A percentile compares a stretch with the other conserved stretches of the same genome.
phyloP scores from a whole-genome alignment of 2,888 invertebrate species.

The Sinohyriopsis cumingii region DNA sequence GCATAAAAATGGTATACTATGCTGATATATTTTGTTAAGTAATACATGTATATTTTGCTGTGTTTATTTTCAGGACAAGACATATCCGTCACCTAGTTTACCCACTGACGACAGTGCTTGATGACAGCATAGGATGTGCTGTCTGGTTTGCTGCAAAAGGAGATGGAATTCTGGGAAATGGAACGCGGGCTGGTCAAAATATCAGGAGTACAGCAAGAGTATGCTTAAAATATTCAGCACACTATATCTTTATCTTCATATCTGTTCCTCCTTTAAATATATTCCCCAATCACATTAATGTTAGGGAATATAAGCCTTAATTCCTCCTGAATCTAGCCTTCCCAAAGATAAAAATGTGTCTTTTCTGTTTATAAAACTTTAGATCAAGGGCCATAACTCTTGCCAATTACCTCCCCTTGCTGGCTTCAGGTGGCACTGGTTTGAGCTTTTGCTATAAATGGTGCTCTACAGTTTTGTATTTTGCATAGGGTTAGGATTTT shows the following conservation, averaged over 20 bases:
- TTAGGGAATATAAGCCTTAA: no score
- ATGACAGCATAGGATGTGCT: slow-evolving; percentile 95
- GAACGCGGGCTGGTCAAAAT: slow-evolving; percentile 27
- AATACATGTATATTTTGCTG: not conserved
- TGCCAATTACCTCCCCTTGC: no score
- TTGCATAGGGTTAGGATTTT: no score
- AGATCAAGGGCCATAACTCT: no score
- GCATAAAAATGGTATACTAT: not conserved
- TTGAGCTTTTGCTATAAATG: no score
- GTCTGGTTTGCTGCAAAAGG: slow-evolving; percentile 94
- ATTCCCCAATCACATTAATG: no score
- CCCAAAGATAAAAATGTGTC: no score
- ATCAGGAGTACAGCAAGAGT: slow-evolving; percentile 65
- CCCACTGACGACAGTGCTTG: slow-evolving; percentile 90
- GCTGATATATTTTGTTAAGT: not conserved
- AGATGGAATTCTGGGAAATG: slow-evolving; percentile 69
- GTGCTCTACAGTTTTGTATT: no score
- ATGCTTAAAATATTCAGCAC: slow-evolving; percentile 4
- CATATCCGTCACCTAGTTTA: slow-evolving; percentile 81
- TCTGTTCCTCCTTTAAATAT: no score
- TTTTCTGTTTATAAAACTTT: no score
- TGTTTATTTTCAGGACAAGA: slow-evolving; percentile 36
- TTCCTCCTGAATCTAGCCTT: no score
- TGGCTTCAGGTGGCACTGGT: no score
- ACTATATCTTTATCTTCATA: not conserved